phyloP scores from a whole-genome alignment of 2,113 vertebrate genomes.

The Eulemur macaco region DNA sequence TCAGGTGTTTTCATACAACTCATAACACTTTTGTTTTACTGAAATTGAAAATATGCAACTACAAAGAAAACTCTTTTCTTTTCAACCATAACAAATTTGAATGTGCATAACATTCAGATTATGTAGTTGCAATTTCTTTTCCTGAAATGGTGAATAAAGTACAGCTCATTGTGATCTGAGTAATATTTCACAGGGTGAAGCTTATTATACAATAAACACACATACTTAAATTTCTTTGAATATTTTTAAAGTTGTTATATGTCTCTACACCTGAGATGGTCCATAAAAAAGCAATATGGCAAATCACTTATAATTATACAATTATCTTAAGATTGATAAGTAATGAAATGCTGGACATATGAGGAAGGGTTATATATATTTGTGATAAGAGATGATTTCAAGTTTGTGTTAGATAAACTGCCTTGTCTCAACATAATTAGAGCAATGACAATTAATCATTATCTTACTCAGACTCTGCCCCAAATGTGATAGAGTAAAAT shows the following conservation, averaged over 20 bases:
- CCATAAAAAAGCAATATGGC: neutral
- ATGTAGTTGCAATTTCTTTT: constrained; percentile 28
- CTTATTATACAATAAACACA: neutral
- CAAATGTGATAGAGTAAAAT: neutral
- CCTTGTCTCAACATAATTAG: neutral
- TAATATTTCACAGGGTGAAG: constrained; percentile 22
- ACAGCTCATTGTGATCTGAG: constrained; percentile 9
- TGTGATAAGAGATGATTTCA: neutral
- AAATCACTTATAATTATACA: constrained; percentile 9
- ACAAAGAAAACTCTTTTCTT: neutral
- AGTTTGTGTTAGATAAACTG: neutral
- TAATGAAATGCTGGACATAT: neutral
- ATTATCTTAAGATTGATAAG: neutral
- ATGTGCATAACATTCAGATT: constrained; percentile 29
- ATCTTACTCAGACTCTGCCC: neutral
- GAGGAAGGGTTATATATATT: neutral
- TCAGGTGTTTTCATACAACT: constrained; percentile 48
- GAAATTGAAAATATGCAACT: constrained; percentile 37
- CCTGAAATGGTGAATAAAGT: constrained; percentile 43
- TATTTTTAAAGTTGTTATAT: neutral
- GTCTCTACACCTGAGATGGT: neutral
- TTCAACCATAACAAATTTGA: constrained; percentile 15
- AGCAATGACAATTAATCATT: neutral
- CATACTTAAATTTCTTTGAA: neutral
- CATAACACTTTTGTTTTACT: constrained; percentile 43